Evolutionary conservation across 2,888 invertebrate genomes (phyloP).

Genomic region (Cryptocephalus primarius): DNA sequence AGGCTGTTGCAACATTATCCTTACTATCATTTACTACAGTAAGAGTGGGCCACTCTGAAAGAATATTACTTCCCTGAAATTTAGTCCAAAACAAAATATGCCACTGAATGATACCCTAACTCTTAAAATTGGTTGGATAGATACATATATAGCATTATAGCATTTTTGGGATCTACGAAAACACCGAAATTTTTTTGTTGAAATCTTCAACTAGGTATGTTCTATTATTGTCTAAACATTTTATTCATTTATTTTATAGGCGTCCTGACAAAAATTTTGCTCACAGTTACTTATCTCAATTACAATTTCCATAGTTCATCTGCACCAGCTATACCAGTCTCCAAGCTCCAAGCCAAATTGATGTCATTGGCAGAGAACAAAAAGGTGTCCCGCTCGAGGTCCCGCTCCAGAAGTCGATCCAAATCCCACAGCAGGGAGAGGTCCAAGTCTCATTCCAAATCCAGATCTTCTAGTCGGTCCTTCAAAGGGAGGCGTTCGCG

Average conservation of each 20-base stretch:
- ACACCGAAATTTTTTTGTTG: neutral
- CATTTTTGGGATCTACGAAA: neutral
- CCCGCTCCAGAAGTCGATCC: slow-evolving; percentile 29
- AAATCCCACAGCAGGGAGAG: slow-evolving; percentile 25
- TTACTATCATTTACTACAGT: too few relatives aligned
- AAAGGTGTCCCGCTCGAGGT: slow-evolving; percentile 28
- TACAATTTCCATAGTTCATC: slow-evolving; percentile 29
- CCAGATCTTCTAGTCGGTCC: slow-evolving; percentile 17
- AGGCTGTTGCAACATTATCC: too few relatives aligned
- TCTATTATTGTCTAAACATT: neutral
- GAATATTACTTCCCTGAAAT: too few relatives aligned
- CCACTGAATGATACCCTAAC: too few relatives aligned
- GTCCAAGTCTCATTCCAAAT: slow-evolving; percentile 17
- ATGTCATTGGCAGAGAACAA: slow-evolving; percentile 49
- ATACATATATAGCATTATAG: too few relatives aligned
- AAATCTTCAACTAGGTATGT: slow-evolving; percentile 1
- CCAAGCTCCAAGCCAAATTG: slow-evolving; percentile 50
- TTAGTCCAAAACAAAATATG: too few relatives aligned
- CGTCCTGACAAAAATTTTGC: neutral
- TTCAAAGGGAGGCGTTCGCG: slow-evolving; percentile 21
- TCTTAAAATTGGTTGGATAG: too few relatives aligned
- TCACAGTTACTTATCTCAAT: neutral
- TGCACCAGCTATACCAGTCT: slow-evolving; percentile 38
- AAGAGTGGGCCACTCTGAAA: too few relatives aligned
- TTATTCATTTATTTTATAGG: neutral